Evolutionary conservation across 2,888 invertebrate genomes (phyloP).

Genomic region (Cactoblastis cactorum): DNA sequence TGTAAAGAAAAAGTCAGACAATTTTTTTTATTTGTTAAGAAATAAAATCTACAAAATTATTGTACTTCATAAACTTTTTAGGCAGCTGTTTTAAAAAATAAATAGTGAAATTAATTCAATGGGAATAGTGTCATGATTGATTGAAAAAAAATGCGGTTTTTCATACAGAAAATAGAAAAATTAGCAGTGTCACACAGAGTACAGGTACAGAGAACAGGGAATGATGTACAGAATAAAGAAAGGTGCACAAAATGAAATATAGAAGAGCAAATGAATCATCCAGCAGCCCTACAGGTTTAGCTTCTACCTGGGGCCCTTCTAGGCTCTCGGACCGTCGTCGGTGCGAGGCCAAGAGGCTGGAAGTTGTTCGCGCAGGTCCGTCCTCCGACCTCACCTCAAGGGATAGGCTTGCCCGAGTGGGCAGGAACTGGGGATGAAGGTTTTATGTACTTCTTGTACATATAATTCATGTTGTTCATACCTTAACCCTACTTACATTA

Average conservation of each 20-base stretch:
- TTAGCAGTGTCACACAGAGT: neutral
- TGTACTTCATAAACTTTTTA: too few relatives aligned
- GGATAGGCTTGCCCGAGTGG: slow-evolving; percentile 81
- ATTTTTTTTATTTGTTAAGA: too few relatives aligned
- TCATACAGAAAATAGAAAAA: neutral
- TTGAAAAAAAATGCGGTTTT: too few relatives aligned
- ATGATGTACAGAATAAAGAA: slow-evolving; percentile 1
- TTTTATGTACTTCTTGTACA: neutral
- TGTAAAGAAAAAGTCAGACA: too few relatives aligned
- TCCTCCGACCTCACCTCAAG: slow-evolving; percentile 80
- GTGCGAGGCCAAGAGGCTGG: slow-evolving; percentile 68
- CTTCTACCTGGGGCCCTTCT: slow-evolving; percentile 76
- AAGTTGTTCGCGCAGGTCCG: slow-evolving; percentile 56
- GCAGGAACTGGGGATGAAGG: slow-evolving; percentile 63
- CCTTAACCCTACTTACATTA: too few relatives aligned
- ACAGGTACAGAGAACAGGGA: too few relatives aligned
- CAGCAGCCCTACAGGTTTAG: slow-evolving; percentile 22
- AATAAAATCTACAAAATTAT: too few relatives aligned
- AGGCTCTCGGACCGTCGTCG: slow-evolving; percentile 80
- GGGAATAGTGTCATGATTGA: too few relatives aligned
- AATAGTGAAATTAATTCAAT: too few relatives aligned
- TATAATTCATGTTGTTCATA: too few relatives aligned
- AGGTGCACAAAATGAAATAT: slow-evolving; percentile 9
- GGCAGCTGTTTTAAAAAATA: too few relatives aligned
- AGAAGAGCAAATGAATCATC: neutral